phyloP scores from a whole-genome alignment of 2,113 vertebrate genomes.

The Phalacrocorax brasilianus region DNA sequence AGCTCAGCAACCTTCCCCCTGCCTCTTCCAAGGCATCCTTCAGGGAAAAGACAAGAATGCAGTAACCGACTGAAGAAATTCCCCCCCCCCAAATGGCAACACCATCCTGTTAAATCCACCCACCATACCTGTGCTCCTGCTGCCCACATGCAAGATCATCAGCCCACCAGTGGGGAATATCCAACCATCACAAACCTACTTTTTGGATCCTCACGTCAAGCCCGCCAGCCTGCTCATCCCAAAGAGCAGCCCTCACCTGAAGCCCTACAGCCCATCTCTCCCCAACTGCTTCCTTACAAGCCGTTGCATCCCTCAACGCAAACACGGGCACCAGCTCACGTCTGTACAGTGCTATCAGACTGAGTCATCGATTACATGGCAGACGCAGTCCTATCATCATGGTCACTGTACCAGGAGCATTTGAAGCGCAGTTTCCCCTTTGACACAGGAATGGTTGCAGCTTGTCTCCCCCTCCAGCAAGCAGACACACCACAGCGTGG shows the following conservation, averaged over 20 bases:
- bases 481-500: accelerated
- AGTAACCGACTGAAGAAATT: not conserved
- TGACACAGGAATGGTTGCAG: accelerated
- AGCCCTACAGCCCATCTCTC: not conserved
- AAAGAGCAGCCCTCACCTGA: not conserved
- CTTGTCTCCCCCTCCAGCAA: not conserved
- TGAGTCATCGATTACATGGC: not conserved
- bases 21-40: not conserved
- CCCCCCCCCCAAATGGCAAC: not conserved
- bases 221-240: not conserved
- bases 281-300: not conserved
- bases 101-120: not conserved
- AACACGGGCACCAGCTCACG: accelerated
- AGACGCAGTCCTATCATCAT: not conserved
- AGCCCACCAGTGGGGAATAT: accelerated
- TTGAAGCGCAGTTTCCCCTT: not conserved
- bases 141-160: accelerated
- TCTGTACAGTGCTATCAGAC: not conserved
- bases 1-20: not conserved
- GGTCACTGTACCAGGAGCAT: not conserved
- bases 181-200: accelerated
- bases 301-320: accelerated
- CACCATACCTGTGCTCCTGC: not conserved
- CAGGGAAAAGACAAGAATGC: not conserved
- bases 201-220: accelerated